Evolutionary conservation across 2,888 invertebrate genomes (phyloP).

Genomic region (Kryphioiulus occultus): DNA sequence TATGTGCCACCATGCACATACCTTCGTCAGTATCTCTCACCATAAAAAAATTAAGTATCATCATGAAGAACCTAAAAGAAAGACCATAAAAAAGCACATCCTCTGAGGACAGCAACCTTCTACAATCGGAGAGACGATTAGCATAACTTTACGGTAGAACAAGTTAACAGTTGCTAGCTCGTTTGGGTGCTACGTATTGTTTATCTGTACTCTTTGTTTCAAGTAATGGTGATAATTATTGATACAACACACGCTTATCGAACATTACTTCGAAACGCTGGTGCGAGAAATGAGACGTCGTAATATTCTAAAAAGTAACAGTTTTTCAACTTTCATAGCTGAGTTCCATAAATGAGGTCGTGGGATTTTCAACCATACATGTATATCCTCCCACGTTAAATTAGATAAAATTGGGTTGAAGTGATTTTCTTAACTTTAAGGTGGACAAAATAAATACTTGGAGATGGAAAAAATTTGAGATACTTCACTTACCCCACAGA

Average conservation of each 20-base stretch:
- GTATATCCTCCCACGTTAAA: too few relatives aligned
- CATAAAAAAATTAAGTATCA: neutral
- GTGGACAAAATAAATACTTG: too few relatives aligned
- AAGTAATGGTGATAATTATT: neutral
- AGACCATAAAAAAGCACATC: neutral
- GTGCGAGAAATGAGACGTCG: too few relatives aligned
- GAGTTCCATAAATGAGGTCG: too few relatives aligned
- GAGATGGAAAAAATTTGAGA: too few relatives aligned
- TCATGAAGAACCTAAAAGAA: constrained; percentile 23
- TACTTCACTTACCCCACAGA: too few relatives aligned
- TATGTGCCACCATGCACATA: neutral
- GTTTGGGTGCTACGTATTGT: neutral
- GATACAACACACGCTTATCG: neutral
- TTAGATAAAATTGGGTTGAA: too few relatives aligned
- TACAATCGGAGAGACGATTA: neutral
- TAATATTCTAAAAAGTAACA: too few relatives aligned
- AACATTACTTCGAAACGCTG: too few relatives aligned
- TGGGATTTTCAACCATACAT: too few relatives aligned
- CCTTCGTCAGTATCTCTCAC: neutral
- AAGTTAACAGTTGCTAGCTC: neutral
- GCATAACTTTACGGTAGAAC: constrained; percentile 15
- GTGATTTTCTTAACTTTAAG: too few relatives aligned
- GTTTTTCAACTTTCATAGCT: too few relatives aligned
- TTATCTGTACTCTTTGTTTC: neutral
- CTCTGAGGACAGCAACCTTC: constrained; percentile 5